Percentiles rank a stretch among this genome's conserved stretches.
Conservation (phyloP, 37 sponge, comb jelly and placozoan species). For the Spongilla lacustris region DNA sequence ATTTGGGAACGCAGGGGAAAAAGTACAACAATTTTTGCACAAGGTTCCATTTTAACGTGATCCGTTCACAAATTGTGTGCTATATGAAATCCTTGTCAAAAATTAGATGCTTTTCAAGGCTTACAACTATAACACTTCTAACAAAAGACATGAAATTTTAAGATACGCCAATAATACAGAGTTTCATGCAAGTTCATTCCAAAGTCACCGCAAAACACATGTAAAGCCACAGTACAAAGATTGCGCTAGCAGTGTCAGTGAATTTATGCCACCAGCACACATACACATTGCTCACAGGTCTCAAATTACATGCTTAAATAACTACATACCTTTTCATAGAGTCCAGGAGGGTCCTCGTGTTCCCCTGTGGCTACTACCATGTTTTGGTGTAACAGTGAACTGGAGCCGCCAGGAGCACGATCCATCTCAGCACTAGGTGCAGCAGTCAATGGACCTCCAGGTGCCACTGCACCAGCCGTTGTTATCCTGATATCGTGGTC, state of each 20-base stretch:
- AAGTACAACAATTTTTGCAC: not conserved
- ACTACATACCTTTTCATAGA: constrained; percentile 94
- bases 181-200: no score
- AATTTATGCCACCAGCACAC: no score
- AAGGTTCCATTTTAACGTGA: not conserved
- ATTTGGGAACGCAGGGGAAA: no score
- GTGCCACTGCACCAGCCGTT: constrained; percentile 9
- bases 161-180: no score
- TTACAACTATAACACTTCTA: no score
- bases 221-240: no score
- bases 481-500: constrained; percentile 57
- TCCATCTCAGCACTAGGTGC: constrained; percentile 47
- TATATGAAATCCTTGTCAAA: not conserved
- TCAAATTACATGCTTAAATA: no score
- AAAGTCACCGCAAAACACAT: no score
- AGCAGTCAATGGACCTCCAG: not conserved
- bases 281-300: no score
- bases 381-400: constrained; percentile 15
- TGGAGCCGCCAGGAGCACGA: constrained; percentile 46
- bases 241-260: no score
- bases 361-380: constrained; percentile 30
- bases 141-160: not conserved
- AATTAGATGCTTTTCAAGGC: not conserved
- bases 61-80: not conserved
- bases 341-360: constrained; percentile 92